A percentile compares a stretch with the other conserved stretches of the same genome.
These are phyloP conservation scores for Anguilla marmorata DNA, from an alignment of 2,797 vertebrate species.

Conservation along the genomic window DNA sequence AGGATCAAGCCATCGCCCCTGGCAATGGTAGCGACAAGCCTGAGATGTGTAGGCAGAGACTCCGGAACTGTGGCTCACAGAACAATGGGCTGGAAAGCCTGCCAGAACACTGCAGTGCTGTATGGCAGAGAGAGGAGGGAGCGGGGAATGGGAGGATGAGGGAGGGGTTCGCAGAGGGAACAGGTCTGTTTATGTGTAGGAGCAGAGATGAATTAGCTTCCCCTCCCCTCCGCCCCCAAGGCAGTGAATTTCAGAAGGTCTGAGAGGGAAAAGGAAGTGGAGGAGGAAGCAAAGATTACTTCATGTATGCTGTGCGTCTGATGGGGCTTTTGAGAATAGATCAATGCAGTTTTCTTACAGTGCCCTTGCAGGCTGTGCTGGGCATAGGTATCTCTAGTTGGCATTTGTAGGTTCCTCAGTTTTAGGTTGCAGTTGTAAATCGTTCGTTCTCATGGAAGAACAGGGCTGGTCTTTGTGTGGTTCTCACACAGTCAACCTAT, in stretches of 20 bases:
- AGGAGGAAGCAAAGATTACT: constrained; percentile 35
- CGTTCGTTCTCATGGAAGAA: not conserved
- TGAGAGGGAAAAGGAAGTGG: constrained; percentile 48
- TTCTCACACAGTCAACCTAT: not conserved
- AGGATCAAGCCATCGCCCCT: constrained; percentile 47
- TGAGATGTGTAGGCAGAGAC: constrained; percentile 53
- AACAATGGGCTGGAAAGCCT: constrained; percentile 67
- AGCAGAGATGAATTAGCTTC: constrained; percentile 58
- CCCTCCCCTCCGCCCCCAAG: constrained; percentile 53
- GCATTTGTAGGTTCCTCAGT: not conserved
- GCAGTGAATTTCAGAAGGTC: constrained; percentile 46
- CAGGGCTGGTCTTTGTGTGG: not conserved
- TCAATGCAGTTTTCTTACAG: not conserved
- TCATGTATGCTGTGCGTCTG: not conserved
- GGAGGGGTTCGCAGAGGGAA: constrained; percentile 43
- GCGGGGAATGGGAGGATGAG: constrained; percentile 14
- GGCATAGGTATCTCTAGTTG: not conserved
- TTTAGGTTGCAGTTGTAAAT: not conserved
- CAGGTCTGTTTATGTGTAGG: constrained; percentile 57
- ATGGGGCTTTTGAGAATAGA: not conserved
- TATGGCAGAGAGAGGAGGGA: constrained; percentile 10
- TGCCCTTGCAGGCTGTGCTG: not conserved
- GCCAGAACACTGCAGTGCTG: constrained; percentile 44
- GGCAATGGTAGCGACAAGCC: constrained; percentile 43
- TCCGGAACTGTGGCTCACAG: constrained; percentile 64